phyloP scores from a whole-genome alignment of 2,113 vertebrate genomes.

The Miniopterus natalensis region DNA sequence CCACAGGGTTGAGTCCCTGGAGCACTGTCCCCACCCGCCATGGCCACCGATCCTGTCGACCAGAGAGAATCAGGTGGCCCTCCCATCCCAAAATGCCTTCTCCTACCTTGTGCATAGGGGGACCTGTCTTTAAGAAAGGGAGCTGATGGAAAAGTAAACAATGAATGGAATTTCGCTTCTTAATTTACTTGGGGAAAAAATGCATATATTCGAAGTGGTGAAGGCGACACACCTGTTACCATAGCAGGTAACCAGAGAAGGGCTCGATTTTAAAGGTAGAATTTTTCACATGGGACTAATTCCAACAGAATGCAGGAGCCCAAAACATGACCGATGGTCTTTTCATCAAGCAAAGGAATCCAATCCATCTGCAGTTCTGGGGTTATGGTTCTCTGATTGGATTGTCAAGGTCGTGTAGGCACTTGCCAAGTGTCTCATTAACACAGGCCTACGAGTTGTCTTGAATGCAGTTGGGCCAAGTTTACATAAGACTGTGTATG shows the following conservation, averaged over 20 bases:
- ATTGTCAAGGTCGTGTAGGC: conserved; percentile 64
- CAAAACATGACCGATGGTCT: conserved; percentile 33
- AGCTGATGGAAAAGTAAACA: neutral
- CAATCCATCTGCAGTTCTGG: neutral
- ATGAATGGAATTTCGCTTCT: conserved; percentile 76
- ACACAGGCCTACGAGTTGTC: conserved; percentile 25
- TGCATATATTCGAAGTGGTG: neutral
- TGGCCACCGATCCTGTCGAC: neutral
- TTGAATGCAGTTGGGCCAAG: conserved; percentile 80
- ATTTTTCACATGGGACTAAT: neutral
- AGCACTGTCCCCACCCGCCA: rapidly evolving
- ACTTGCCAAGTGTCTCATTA: conserved; percentile 66
- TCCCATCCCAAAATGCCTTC: neutral
- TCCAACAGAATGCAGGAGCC: neutral
- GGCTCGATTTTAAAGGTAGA: conserved; percentile 23
- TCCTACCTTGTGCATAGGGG: neutral
- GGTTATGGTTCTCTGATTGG: conserved; percentile 3
- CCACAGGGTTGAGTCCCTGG: neutral
- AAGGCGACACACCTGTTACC: neutral
- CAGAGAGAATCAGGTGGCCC: neutral
- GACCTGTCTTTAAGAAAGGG: neutral
- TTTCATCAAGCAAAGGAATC: conserved; percentile 52
- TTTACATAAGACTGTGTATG: conserved; percentile 59
- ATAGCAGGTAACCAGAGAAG: neutral
- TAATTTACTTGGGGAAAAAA: conserved; percentile 8